phyloP scores from a whole-genome alignment of 1,140 invertebrate species.

The Prorops nasuta region DNA sequence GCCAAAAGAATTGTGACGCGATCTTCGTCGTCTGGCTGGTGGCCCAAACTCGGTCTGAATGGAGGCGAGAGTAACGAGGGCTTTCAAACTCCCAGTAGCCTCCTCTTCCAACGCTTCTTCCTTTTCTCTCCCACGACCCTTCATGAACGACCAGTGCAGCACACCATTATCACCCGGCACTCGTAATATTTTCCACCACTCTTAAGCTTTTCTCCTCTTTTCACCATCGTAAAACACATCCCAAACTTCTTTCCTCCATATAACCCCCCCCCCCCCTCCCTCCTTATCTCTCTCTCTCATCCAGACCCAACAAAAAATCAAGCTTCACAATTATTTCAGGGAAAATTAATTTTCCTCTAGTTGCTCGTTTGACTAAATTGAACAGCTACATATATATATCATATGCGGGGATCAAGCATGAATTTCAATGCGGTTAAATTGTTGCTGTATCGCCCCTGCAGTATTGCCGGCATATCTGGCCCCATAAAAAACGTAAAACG shows the following conservation, averaged over 20 bases:
- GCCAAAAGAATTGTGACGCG: conserved; percentile 12
- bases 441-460: too few species aligned
- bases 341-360: too few species aligned
- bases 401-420: too few species aligned
- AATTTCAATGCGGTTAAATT: too few species aligned
- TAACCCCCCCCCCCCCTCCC: background rate
- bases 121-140: background rate
- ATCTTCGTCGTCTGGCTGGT: conserved; percentile 1
- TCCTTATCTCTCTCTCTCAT: background rate
- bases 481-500: too few species aligned
- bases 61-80: conserved; percentile 11
- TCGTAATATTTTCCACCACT: background rate
- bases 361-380: too few species aligned
- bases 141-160: background rate
- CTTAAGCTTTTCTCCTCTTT: too few species aligned
- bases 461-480: too few species aligned
- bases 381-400: too few species aligned
- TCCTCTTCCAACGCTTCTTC: conserved; percentile 11
- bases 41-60: conserved; percentile 9
- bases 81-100: conserved; percentile 15
- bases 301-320: too few species aligned
- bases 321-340: too few species aligned
- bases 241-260: background rate
- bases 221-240: background rate
- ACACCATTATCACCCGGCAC: background rate